Evolutionary conservation across 2,888 invertebrate species (phyloP).

Genomic region (Thymelicus acteon): DNA sequence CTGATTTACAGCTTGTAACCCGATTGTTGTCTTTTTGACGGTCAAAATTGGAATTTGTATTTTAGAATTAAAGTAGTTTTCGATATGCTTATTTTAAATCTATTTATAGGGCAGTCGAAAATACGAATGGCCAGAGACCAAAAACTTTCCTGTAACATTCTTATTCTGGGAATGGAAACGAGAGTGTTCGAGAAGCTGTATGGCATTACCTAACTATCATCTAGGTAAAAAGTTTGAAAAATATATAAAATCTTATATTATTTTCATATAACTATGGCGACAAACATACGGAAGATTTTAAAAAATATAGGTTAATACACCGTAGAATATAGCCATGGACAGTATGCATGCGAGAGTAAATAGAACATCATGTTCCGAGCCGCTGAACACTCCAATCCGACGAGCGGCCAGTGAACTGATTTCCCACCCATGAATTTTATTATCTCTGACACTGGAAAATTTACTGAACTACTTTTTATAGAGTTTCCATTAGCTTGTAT

Average conservation of each 20-base stretch:
- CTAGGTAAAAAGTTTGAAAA: too few species aligned
- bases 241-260: too few species aligned
- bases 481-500: neutral
- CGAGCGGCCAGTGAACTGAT: constrained; percentile 64
- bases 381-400: constrained; percentile 63
- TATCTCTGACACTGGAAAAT: constrained; percentile 27
- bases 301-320: neutral
- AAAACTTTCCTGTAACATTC: too few species aligned
- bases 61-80: too few species aligned
- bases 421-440: constrained; percentile 54
- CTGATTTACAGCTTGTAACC: neutral
- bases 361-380: constrained; percentile 47
- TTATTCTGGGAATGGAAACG: too few species aligned
- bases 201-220: too few species aligned
- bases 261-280: too few species aligned
- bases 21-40: neutral
- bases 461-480: constrained; percentile 17
- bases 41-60: neutral
- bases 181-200: too few species aligned
- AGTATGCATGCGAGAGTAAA: constrained; percentile 6
- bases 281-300: too few species aligned
- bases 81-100: too few species aligned
- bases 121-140: too few species aligned
- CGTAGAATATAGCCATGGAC: neutral
- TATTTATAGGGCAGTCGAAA: too few species aligned